A percentile compares a stretch with the other conserved stretches of the same genome.
These are phyloP conservation scores for Drosophila yooni DNA, from an alignment of 2,888 invertebrate genomes.

Conservation along the genomic window DNA sequence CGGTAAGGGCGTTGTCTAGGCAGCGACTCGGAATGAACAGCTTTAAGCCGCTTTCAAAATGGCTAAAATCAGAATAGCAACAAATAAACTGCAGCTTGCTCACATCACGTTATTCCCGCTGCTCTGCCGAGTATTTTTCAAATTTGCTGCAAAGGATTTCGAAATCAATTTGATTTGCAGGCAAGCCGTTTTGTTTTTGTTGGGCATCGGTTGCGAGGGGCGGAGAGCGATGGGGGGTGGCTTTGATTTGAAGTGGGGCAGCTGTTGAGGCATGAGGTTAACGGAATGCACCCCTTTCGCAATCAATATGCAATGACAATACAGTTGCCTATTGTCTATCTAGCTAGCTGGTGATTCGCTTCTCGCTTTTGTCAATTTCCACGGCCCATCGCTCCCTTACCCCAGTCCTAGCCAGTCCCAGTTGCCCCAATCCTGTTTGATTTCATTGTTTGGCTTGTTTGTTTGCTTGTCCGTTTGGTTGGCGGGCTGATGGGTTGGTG, in stretches of 20 bases:
- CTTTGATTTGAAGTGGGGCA: conserved; percentile 9
- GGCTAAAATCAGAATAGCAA: conserved; percentile 59
- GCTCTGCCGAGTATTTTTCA: conserved; percentile 29
- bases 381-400: conserved; percentile 37
- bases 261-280: conserved; percentile 17
- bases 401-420: neutral
- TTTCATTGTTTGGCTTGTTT: conserved; percentile 65
- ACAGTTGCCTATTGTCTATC: conserved; percentile 62
- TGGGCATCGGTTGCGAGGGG: neutral
- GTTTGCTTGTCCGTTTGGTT: conserved; percentile 49
- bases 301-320: conserved; percentile 68
- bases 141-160: conserved; percentile 64
- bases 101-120: conserved; percentile 12
- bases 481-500: conserved; percentile 6
- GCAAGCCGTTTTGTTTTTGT: conserved; percentile 5
- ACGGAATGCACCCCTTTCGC: conserved; percentile 40
- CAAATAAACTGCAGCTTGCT: conserved; percentile 39
- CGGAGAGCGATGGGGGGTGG: neutral
- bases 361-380: conserved; percentile 75
- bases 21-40: conserved; percentile 75
- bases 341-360: conserved; percentile 66
- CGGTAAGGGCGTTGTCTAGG: conserved; percentile 18
- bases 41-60: conserved; percentile 78
- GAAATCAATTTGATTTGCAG: conserved; percentile 75
- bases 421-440: conserved; percentile 50